Base-by-base conservation (phyloP, 1,140 invertebrate species). In the Trichonephila clavata region DNA sequence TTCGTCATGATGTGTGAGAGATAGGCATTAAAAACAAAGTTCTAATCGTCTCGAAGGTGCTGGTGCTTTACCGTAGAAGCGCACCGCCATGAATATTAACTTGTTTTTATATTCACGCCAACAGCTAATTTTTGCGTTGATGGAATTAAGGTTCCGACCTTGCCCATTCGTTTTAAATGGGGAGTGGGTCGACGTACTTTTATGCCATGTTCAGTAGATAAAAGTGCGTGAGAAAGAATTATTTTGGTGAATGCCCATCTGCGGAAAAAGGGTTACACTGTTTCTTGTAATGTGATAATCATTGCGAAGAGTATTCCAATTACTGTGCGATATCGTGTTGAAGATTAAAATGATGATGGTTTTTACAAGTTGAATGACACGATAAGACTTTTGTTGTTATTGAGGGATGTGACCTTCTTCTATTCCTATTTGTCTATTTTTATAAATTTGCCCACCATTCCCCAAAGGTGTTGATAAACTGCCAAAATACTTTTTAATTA, bases 41-140 rank as follows among this genome's bases (percentile, higher is more conserved):
- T 43, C 21, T 81, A 81, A 81, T 81, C 18, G 32, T 18, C 77
- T 50, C 18, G 27, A 50, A 81, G 77, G 13, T 86, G 84, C n/a
- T 86, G 63, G 87, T 89, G 87, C 32, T 59, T 89, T 89, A 89
- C 87, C 65, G 71, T 63, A 27, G 60, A 86, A 20, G 27, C n/a
- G 27, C 57, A 60, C n/a, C 60, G 20, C 57, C 84, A 57, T 89
- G 65, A 71, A 24, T 89, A 43, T 43, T 89, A 68, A 77, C 87
- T 24, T 8, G 87, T 89, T 77, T 27, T 32, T 27, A 20, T 65
- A 60, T 59, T 84, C 83, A 84, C 83, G 83, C 83, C 50, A 60
- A 6, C 21, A 24, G 32, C 71, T 77, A 77, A 77, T 77, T 77
- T 24, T 18, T 32, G 32, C 18, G 71, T 77, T 77, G 71, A 77